Base-by-base conservation (phyloP, 1,140 invertebrate genomes). In the Sinella curviseta region DNA sequence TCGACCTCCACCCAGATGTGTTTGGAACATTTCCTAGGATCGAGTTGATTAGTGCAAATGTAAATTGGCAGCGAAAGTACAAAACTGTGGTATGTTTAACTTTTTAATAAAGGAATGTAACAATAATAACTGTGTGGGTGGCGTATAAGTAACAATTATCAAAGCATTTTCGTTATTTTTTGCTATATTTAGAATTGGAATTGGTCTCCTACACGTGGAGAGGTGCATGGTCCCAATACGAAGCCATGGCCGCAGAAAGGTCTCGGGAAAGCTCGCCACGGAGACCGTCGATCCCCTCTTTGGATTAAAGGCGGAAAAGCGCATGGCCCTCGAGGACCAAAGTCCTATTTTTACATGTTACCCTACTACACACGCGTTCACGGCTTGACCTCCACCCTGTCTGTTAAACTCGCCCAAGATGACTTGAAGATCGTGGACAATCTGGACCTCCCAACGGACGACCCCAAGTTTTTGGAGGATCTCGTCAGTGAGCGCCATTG, bases 191-290 rank as follows among this genome's bases (percentile, higher is more conserved):
- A 90, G 89, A 90, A 89, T 82, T 93, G 91, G 87, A 91, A 91
- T 0, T 91, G 92, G 84, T 89, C 92, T 4, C 92, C 93, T 87
- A 91, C 91, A 0, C 88, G 94, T 77, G 92, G 92, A 24, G 97
- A 99, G 89, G 91, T 96, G 77, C 87, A 90, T 73, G 96, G 97
- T 76, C 94, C 95, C 77, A 95, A 94, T 1, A 88, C 90, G 36
- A 99, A 98, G 85, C 97, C 97, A 0, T 97, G 96, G 95, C 95
- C 94, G 8, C 98, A 99, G 86, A 99, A 99, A 89, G 96, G 96
- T 79, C 85, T 86, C 26, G 97, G 98, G 0, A 89, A 91, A 84
- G 94, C 97, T 31, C 89, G 98, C 57, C 96, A 97, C 87, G 96
- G 97, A 34, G 96, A 94, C 60, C 95, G 94, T 80, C 89, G 95